A percentile compares a stretch with the other conserved stretches of the same genome.
Conservation (phyloP, 1,140 invertebrate species). For the Zaprionus taronus region DNA sequence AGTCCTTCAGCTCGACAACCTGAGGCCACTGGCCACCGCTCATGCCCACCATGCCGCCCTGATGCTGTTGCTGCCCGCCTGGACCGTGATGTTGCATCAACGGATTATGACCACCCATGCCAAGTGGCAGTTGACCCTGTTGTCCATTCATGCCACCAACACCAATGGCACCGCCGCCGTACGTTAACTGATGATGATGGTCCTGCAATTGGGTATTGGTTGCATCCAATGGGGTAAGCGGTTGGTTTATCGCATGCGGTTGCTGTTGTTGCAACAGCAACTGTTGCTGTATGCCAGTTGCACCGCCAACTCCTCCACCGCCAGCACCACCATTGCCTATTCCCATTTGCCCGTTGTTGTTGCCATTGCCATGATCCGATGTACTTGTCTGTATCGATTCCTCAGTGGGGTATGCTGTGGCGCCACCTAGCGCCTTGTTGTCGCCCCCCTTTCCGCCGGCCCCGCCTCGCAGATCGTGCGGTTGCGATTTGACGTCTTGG, state of each 20-base stretch:
- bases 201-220: constrained; percentile 81
- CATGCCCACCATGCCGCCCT: constrained; percentile 86
- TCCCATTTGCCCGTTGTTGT: constrained; percentile 23
- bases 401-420: constrained; percentile 83
- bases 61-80: constrained; percentile 80
- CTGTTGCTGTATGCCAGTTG: constrained; percentile 74
- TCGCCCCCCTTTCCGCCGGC: constrained; percentile 57
- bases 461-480: constrained; percentile 89
- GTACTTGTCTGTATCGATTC: constrained; percentile 89
- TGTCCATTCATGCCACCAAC: not conserved
- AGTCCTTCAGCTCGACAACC: constrained; percentile 91
- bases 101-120: constrained; percentile 80
- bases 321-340: constrained; percentile 6
- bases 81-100: constrained; percentile 77
- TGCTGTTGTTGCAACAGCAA: constrained; percentile 77
- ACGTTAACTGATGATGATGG: constrained; percentile 63
- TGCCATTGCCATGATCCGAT: constrained; percentile 86
- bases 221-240: constrained; percentile 71
- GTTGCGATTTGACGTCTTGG: constrained; percentile 94
- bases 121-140: constrained; percentile 1
- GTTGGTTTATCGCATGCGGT: constrained; percentile 77
- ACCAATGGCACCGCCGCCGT: constrained; percentile 45
- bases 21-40: constrained; percentile 88
- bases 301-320: constrained; percentile 28
- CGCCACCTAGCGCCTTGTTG: constrained; percentile 85